These are phyloP conservation scores for Xiphorhynchus erythropygius DNA, from an alignment of 2,797 vertebrate species.

Conservation along the genomic window DNA sequence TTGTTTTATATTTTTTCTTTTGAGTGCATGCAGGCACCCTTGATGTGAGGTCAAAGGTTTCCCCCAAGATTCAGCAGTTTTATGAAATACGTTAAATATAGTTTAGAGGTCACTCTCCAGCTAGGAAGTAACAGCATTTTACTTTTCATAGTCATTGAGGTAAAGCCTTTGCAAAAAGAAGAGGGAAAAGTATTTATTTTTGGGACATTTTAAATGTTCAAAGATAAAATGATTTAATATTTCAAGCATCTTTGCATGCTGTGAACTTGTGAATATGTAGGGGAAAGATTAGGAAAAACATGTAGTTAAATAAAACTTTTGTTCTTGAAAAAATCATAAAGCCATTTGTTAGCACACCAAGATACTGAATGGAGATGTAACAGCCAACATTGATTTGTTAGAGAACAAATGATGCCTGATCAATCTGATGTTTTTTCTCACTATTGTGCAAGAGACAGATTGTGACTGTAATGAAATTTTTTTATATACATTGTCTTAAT, in stretches of 20 bases:
- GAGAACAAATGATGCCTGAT: background rate
- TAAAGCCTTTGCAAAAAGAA: background rate
- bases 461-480: background rate
- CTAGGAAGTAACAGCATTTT: background rate
- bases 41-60: background rate
- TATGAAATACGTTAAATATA: background rate
- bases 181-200: background rate
- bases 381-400: background rate
- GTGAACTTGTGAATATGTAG: background rate
- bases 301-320: background rate
- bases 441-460: background rate
- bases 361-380: background rate
- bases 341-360: background rate
- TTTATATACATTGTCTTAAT: background rate
- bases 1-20: background rate
- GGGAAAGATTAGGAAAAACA: background rate
- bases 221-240: background rate
- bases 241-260: background rate
- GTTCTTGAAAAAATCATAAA: background rate
- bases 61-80: background rate
- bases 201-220: background rate
- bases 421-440: background rate
- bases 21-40: background rate
- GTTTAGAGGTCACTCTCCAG: background rate
- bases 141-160: background rate